Evolutionary conservation across 2,888 invertebrate genomes (phyloP), one percentile per base, ranked within the genome.

Genomic region (Drosophila colorata): DNA sequence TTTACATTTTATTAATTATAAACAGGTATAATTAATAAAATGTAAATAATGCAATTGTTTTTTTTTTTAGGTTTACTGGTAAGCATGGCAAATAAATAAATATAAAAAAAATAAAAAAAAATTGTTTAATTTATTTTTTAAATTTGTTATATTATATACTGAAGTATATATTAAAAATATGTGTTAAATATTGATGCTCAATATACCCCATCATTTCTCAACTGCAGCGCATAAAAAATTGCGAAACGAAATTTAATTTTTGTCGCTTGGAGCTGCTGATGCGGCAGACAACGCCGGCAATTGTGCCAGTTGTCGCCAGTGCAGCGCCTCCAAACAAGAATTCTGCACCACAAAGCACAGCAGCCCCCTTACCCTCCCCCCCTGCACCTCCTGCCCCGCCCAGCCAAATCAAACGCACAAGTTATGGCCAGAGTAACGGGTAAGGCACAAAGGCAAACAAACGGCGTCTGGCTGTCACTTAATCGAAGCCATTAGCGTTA

Each of bases 401-500:
- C n/a, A 16, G 0, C 20, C 14, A 25, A 66, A 63, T 66, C 55
- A 71, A 67, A 66, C 47, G 71, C 43, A 14, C 74, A 64, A 69
- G 63, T 72, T 69, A 72, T 66, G 63, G 55, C 25, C n/a, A 40
- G 66, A 66, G 49, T 66, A 60, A 66, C 66, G 58, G 63, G 64
- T 60, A 58, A 65, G 51, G 47, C 35, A 58, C 69, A 78, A 76
- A 71, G 76, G 76, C 84, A 86, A 83, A 82, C 82, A 82, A 82
- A 78, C 87, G 87, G 69, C 82, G 85, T 84, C 87, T 87, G 80
- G 87, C 87, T 84, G 87, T 86, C 85, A 87, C 86, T 87, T 87
- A 86, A 86, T 86, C 85, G 84, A 86, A 87, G 75, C 85, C 88
- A 86, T 86, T 86, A 86, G 88, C 81, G 81, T 86, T 86, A 86